Conservation (phyloP, 2,797 vertebrate species). For the Hephaestus fuliginosus region DNA sequence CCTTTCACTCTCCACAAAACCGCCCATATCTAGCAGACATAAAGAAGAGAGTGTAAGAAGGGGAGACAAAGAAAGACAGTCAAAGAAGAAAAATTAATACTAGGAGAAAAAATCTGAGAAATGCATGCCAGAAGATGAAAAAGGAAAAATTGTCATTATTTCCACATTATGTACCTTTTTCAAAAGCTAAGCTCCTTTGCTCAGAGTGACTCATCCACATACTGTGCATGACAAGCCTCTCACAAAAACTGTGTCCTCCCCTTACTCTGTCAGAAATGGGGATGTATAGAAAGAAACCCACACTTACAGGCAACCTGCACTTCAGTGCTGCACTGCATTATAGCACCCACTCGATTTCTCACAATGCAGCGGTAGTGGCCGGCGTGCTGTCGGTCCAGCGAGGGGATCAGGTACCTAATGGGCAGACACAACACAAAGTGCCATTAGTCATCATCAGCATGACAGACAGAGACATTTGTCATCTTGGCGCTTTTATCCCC, state of each 20-base stretch:
- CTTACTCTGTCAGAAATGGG: conserved; percentile 22
- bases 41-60: conserved; percentile 21
- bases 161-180: conserved; percentile 38
- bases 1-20: conserved; percentile 91
- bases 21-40: conserved; percentile 91
- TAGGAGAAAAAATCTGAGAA: neutral
- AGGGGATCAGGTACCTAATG: conserved; percentile 95
- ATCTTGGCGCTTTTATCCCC: conserved; percentile 56
- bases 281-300: conserved; percentile 33
- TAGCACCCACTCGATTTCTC: conserved; percentile 95
- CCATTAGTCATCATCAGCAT: conserved; percentile 69
- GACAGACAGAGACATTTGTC: conserved; percentile 65
- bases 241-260: conserved; percentile 45
- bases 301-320: conserved; percentile 99
- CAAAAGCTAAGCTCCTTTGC: conserved; percentile 51
- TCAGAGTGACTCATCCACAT: conserved; percentile 59
- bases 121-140: conserved; percentile 16
- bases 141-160: conserved; percentile 36
- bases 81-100: conserved; percentile 20
- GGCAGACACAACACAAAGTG: conserved; percentile 57
- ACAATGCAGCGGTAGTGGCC: conserved; percentile 98
- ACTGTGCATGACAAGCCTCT: conserved; percentile 50
- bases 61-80: conserved; percentile 2
- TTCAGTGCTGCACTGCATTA: conserved; percentile 96
- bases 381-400: conserved; percentile 93